A percentile compares a stretch with the other conserved stretches of the same genome.
Evolutionary conservation across 2,888 invertebrate species (phyloP).

Genomic region (Ophioninae sp.): DNA sequence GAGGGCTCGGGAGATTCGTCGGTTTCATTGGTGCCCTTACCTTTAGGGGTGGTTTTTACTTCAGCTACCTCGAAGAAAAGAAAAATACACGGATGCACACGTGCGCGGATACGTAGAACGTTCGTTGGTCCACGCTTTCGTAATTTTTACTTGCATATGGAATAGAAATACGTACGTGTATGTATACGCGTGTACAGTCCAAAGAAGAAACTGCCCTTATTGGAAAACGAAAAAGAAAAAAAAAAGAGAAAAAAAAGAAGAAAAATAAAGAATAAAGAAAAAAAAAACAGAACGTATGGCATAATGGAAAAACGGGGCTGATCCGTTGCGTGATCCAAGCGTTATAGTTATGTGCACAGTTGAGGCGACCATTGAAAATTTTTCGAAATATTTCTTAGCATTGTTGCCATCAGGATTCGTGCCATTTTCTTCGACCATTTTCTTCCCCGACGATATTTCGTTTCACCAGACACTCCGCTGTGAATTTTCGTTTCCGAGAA

Average conservation of each 20-base stretch:
- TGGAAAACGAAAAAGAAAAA: conserved; percentile 66
- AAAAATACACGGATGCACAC: conserved; percentile 62
- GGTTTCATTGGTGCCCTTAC: conserved; percentile 76
- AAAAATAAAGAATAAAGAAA: too few relatives aligned
- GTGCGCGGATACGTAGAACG: conserved; percentile 45
- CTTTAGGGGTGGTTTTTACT: conserved; percentile 78
- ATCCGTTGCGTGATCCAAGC: conserved; percentile 41
- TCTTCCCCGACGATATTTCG: too few relatives aligned
- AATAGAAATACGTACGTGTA: conserved; percentile 56
- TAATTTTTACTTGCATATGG: conserved; percentile 46
- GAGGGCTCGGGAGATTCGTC: conserved; percentile 65
- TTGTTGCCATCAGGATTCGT: conserved; percentile 67
- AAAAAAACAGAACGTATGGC: conserved; percentile 72
- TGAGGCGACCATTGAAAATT: conserved; percentile 74
- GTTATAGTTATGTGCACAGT: background rate
- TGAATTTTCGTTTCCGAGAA: conserved; percentile 54
- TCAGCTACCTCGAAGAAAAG: conserved; percentile 76
- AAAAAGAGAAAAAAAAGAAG: too few relatives aligned
- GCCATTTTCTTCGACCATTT: too few relatives aligned
- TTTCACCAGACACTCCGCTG: background rate
- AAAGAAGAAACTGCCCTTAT: conserved; percentile 69
- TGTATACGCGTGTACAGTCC: conserved; percentile 23
- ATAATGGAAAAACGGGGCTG: conserved; percentile 75
- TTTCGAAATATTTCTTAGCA: conserved; percentile 74
- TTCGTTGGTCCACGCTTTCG: conserved; percentile 43